phyloP scores from a whole-genome alignment of 2,113 vertebrate species.

The Rhinichthys klamathensis region DNA sequence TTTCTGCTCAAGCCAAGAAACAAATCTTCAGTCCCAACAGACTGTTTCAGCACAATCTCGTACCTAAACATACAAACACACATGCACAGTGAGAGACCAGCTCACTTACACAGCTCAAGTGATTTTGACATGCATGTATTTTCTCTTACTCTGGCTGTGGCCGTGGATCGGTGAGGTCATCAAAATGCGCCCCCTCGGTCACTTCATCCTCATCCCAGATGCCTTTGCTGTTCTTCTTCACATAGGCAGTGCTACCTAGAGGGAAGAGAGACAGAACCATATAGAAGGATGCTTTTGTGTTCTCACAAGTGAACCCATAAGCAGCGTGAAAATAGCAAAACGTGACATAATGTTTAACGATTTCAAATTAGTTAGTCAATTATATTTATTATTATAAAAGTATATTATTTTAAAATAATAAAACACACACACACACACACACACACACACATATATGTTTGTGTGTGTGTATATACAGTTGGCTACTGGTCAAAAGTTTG shows the following conservation, averaged over 20 bases:
- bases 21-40: conserved; percentile 87
- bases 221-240: conserved; percentile 73
- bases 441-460: too few species aligned
- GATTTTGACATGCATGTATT: background rate
- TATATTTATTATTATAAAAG: too few species aligned
- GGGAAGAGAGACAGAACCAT: background rate
- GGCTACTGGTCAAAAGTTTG: too few species aligned
- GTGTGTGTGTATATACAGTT: too few species aligned
- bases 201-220: conserved; percentile 89
- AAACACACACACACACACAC: too few species aligned
- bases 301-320: background rate
- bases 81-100: background rate
- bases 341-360: background rate
- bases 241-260: conserved; percentile 53
- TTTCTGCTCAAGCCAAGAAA: conserved; percentile 89
- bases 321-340: background rate
- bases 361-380: background rate
- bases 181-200: conserved; percentile 81
- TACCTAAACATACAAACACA: conserved; percentile 48
- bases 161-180: conserved; percentile 82
- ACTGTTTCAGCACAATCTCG: conserved; percentile 84
- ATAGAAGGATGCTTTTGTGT: background rate
- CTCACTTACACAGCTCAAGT: background rate
- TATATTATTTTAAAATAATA: too few species aligned
- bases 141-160: conserved; percentile 88